These are phyloP conservation scores for Molossus molossus DNA, from an alignment of 2,797 vertebrate species.

Conservation along the genomic window DNA sequence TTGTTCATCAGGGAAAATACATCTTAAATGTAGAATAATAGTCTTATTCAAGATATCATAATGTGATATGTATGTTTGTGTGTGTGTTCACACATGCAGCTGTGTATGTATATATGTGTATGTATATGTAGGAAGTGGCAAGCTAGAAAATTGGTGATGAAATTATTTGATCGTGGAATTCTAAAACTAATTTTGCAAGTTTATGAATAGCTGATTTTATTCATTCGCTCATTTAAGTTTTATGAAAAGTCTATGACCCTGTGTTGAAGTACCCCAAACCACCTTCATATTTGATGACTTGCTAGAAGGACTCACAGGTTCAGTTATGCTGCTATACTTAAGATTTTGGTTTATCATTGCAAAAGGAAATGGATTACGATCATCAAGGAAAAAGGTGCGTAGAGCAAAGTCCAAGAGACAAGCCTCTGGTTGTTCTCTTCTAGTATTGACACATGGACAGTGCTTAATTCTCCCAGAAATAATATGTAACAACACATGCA, in stretches of 20 bases:
- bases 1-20: background rate
- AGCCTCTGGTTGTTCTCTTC: background rate
- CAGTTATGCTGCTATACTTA: background rate
- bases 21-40: background rate
- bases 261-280: background rate
- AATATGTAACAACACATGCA: background rate
- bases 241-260: background rate
- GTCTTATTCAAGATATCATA: background rate
- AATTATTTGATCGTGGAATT: background rate
- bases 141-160: background rate
- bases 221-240: background rate
- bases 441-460: background rate
- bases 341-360: background rate
- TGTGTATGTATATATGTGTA: background rate
- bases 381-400: background rate
- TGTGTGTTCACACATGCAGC: background rate
- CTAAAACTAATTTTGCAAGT: slow-evolving; percentile 7
- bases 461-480: background rate
- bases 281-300: background rate
- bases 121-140: background rate
- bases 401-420: background rate
- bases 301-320: background rate
- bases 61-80: background rate
- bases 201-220: background rate
- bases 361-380: background rate